Base-by-base conservation (phyloP, 1,140 invertebrate genomes). In the Harpegnathos saltator region DNA sequence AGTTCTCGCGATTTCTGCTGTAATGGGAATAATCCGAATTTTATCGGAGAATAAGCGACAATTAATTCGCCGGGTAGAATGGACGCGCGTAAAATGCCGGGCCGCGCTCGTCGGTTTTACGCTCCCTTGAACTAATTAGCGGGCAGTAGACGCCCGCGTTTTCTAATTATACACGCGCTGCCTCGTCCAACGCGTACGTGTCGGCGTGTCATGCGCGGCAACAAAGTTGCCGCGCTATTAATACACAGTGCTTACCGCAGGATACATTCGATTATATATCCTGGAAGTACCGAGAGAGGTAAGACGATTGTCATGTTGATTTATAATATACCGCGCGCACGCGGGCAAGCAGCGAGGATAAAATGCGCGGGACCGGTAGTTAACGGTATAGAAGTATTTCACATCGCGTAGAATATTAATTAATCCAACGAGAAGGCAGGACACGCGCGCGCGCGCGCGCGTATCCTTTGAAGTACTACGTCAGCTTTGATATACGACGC, bases 391-490 rank as follows among this genome's bases (percentile, higher is more conserved):
- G 38, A 44, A 44, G 38, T 44, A 75, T 75, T 74, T 75, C 19
- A 75, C 58, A 52, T 62, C 58, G 15, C 58, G 22, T 29, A 44
- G 72, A 50, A 19, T 75, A 75, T 22, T 75, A 62, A 75, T 75
- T 75, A 75, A 75, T 75, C 38, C 48, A 75, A 62, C 19, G 50
- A 61, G 58, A 38, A 74, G 56, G 38, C 44, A 74, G 72, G 44
- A 74, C 58, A 61, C 44, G 44, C 56, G 56, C 56, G 58, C 52
- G 72, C 26, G 61, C 58, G 44, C 44, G 44, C 56, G 56, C 56
- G 58, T 62, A 50, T 48, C 24, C 24, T 62, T 75, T 59, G 26
- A 62, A 50, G 44, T 24, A 14, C 38, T 29, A 15, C 24, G 58
- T 24, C 58, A 62, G 48, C 56, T 61, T 74, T 33, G 71, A 15